Evolutionary conservation across 2,113 vertebrate genomes (phyloP).

Genomic region (Neolamprologus ventralis): DNA sequence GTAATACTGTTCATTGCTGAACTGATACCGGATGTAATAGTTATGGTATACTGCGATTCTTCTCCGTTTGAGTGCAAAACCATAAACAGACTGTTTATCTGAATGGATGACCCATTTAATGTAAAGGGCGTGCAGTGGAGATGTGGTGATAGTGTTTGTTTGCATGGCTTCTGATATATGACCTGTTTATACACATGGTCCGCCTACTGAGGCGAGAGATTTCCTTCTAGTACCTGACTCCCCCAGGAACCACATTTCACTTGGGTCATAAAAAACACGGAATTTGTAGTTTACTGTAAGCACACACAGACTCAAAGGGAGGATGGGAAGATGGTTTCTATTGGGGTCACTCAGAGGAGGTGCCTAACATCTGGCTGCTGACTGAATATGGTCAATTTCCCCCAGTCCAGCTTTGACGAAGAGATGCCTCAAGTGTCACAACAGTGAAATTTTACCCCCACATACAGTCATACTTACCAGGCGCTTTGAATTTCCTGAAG

Average conservation of each 20-base stretch:
- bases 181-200: constrained; percentile 29
- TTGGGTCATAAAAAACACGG: constrained; percentile 13
- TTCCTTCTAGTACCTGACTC: constrained; percentile 12
- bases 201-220: constrained; percentile 32
- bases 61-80: neutral
- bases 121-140: constrained; percentile 2
- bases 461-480: constrained; percentile 69
- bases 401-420: neutral
- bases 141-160: neutral
- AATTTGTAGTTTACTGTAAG: neutral
- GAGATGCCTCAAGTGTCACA: neutral
- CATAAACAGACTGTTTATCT: constrained; percentile 30
- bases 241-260: constrained; percentile 21
- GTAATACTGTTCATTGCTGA: neutral
- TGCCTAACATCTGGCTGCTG: neutral
- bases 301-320: neutral
- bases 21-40: neutral
- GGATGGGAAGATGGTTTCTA: neutral
- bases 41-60: neutral
- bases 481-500: constrained; percentile 89
- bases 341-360: neutral
- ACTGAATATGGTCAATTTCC: neutral
- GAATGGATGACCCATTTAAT: constrained; percentile 10
- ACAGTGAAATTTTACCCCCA: constrained; percentile 12
- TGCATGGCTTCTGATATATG: constrained; percentile 23